Evolutionary conservation across 1,140 invertebrate species (phyloP), one percentile per base, ranked within the genome.

Genomic region (Drosophila virilis): DNA sequence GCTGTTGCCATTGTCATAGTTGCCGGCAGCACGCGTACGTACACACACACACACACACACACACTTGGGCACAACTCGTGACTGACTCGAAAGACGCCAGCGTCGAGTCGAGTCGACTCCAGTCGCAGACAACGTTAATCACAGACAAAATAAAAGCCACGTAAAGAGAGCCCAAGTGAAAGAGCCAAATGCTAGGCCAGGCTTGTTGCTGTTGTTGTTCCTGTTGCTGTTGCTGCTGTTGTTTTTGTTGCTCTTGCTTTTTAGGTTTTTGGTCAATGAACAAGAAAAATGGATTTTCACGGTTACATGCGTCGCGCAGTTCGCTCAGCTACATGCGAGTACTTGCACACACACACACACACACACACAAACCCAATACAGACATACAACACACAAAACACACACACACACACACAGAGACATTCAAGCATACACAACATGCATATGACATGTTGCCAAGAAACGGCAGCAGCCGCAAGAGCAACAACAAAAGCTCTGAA

Each of bases 261-360:
- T 64, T 64, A 33, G 50, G 57, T 70, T 69, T 79, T 85, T 86
- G 84, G 83, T 88, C 83, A 88, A 89, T 88, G 83, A 88, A 88
- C 83, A 88, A 88, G 83, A 88, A 88, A 88, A 88, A 88, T 88
- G 73, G 84, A 74, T 80, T 88, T 88, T 88, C 83, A 88, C 83
- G 83, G 83, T 88, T 88, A 89, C 83, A 89, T 88, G 83, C 83
- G 84, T 86, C 83, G 57, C 59, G 17, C n/a, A 55, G 60, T 38
- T 73, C 55, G 32, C 54, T 37, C 22, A 22, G 65, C 33, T 22
- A 35, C 52, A 59, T 33, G 32, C 40, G 40, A 43, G 40, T 43
- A 61, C 32, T 38, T 13, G 9, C 35, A 50, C 17, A 51, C n/a
- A 62, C 15, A 17, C 33, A 48, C 13, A 28, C 6, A 22, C 40